phyloP scores from a whole-genome alignment of 2,113 vertebrate genomes.

The Ceyx cyanopectus region DNA sequence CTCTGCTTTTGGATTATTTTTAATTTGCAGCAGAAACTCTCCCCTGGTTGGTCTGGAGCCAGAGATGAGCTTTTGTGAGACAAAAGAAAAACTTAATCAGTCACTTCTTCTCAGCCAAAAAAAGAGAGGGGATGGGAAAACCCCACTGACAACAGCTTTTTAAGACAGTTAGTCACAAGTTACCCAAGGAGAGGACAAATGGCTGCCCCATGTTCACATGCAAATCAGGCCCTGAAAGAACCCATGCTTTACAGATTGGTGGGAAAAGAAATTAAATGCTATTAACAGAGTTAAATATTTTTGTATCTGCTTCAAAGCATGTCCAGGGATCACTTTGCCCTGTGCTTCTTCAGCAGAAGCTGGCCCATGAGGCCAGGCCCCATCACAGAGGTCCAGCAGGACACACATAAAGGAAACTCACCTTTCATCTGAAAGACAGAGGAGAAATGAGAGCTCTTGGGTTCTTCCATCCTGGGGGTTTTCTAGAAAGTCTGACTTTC shows the following conservation, averaged over 20 bases:
- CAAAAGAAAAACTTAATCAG: not conserved
- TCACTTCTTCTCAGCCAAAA: not conserved
- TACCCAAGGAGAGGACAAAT: not conserved
- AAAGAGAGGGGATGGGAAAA: not conserved
- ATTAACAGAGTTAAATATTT: not conserved
- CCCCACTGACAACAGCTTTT: not conserved
- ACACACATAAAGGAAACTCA: not conserved
- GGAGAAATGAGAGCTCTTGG: not conserved
- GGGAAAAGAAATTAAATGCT: slow-evolving; percentile 12
- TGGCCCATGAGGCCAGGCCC: not conserved
- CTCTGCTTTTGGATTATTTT: not conserved
- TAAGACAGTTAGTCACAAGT: not conserved
- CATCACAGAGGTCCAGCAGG: rapidly evolving
- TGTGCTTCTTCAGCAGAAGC: not conserved
- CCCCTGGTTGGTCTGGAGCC: not conserved
- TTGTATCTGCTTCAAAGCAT: not conserved
- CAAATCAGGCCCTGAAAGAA: not conserved
- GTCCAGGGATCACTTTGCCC: not conserved
- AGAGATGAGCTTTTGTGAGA: not conserved
- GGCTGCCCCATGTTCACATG: not conserved
- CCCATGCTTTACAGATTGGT: rapidly evolving
- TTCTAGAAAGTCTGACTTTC: not conserved
- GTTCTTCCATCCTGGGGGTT: not conserved
- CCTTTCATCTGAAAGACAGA: not conserved
- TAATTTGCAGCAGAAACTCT: slow-evolving; percentile 1